phyloP scores from a whole-genome alignment of 2,888 invertebrate species.

The Sinodicranocentrus sp. region DNA sequence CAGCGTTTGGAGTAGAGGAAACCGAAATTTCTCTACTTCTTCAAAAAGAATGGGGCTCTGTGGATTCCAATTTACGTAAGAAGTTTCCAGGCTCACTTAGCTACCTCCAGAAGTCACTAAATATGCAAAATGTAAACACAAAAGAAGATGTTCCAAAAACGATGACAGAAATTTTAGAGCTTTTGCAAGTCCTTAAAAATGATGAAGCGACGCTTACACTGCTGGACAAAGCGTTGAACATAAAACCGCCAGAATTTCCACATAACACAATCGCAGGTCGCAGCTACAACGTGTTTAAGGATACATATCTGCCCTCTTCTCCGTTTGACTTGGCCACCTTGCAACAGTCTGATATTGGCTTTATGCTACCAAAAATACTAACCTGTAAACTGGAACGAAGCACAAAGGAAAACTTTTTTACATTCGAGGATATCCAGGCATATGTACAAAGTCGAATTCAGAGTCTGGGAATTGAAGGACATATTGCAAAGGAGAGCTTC shows the following conservation, averaged over 20 bases:
- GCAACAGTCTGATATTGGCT: slow-evolving; percentile 62
- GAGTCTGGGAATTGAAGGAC: slow-evolving; percentile 40
- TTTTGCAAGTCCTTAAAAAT: slow-evolving; percentile 36
- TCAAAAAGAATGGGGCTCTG: background rate
- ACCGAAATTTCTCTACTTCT: slow-evolving; percentile 53
- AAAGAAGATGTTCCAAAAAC: slow-evolving; percentile 51
- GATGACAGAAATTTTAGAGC: slow-evolving; percentile 22
- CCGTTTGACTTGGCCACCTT: slow-evolving; percentile 47
- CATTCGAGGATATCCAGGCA: background rate
- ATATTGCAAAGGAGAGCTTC: background rate
- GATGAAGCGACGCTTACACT: slow-evolving; percentile 39
- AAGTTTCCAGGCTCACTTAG: slow-evolving; percentile 39
- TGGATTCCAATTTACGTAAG: slow-evolving; percentile 4
- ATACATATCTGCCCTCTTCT: background rate
- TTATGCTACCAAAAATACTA: slow-evolving; percentile 39
- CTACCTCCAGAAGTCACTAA: slow-evolving; percentile 48
- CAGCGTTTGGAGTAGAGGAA: background rate
- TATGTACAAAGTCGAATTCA: background rate
- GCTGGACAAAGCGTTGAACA: slow-evolving; percentile 38
- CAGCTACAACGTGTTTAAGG: slow-evolving; percentile 62
- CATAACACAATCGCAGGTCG: slow-evolving; percentile 40
- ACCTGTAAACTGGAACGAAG: slow-evolving; percentile 18
- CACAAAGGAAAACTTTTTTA: slow-evolving; percentile 10
- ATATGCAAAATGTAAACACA: slow-evolving; percentile 23
- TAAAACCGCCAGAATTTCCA: slow-evolving; percentile 42